phyloP scores from a whole-genome alignment of 1,140 invertebrate genomes.

The Carposina sasakii region DNA sequence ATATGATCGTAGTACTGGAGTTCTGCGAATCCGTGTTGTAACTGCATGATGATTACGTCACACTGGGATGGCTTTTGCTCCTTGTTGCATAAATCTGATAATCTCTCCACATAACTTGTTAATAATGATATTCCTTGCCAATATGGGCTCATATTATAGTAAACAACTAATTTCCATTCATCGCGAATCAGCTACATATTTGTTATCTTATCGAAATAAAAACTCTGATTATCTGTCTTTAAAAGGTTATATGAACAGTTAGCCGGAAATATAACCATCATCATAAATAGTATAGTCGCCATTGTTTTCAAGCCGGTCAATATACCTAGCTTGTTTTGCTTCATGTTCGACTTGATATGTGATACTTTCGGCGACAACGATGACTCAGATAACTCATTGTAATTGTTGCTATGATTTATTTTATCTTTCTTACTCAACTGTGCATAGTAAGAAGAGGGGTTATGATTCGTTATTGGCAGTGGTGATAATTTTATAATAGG shows the following conservation, averaged over 20 bases:
- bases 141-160: background rate
- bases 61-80: background rate
- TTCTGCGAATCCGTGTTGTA: background rate
- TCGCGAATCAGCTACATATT: background rate
- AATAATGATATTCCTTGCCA: background rate
- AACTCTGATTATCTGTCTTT: background rate
- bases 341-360: background rate
- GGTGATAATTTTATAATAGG: slow-evolving; percentile 1
- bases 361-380: background rate
- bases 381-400: too few relatives aligned
- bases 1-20: background rate
- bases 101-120: background rate
- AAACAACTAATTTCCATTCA: slow-evolving; percentile 1
- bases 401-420: too few relatives aligned
- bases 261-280: background rate
- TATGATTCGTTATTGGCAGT: background rate
- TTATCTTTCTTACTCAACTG: background rate
- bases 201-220: background rate
- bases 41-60: background rate
- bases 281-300: background rate
- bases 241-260: background rate
- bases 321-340: background rate
- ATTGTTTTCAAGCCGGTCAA: background rate
- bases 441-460: background rate
- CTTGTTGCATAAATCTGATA: background rate